phyloP scores from a whole-genome alignment of 1,140 invertebrate species.

The Drosophila saltans region DNA sequence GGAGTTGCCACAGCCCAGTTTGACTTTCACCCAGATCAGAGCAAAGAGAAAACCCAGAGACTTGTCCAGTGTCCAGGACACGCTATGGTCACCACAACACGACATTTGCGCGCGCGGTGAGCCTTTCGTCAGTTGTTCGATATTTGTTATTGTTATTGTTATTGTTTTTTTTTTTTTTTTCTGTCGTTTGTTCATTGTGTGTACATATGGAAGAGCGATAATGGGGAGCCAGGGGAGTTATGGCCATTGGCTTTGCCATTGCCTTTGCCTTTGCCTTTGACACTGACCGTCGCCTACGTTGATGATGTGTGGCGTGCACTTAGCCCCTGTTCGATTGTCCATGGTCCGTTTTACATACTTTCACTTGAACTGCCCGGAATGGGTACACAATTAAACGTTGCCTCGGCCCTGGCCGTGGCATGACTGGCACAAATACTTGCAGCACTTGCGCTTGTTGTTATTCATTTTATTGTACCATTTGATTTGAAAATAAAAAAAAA shows the following conservation, averaged over 20 bases:
- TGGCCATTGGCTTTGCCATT: neutral
- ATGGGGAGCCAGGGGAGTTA: slow-evolving; percentile 16
- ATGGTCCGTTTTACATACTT: slow-evolving; percentile 34
- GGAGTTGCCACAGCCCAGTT: neutral
- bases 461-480: neutral
- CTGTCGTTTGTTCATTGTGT: neutral
- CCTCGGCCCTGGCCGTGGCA: slow-evolving; percentile 15
- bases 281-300: slow-evolving; percentile 57
- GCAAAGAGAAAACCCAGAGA: neutral
- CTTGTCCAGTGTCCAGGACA: slow-evolving; percentile 6
- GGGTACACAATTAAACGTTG: neutral
- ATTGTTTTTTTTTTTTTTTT: neutral
- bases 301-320: slow-evolving; percentile 48
- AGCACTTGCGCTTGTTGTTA: neutral
- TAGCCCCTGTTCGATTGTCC: slow-evolving; percentile 47
- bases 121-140: slow-evolving; percentile 15
- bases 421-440: slow-evolving; percentile 40
- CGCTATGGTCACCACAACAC: slow-evolving; percentile 7
- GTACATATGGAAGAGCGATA: slow-evolving; percentile 34
- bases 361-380: slow-evolving; percentile 15
- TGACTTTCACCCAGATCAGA: neutral
- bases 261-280: slow-evolving; percentile 50
- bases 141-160: neutral
- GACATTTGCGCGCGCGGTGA: slow-evolving; percentile 8
- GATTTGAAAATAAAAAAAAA: neutral